Base-by-base conservation (phyloP, 2,888 invertebrate genomes). In the Corythucha ciliata region DNA sequence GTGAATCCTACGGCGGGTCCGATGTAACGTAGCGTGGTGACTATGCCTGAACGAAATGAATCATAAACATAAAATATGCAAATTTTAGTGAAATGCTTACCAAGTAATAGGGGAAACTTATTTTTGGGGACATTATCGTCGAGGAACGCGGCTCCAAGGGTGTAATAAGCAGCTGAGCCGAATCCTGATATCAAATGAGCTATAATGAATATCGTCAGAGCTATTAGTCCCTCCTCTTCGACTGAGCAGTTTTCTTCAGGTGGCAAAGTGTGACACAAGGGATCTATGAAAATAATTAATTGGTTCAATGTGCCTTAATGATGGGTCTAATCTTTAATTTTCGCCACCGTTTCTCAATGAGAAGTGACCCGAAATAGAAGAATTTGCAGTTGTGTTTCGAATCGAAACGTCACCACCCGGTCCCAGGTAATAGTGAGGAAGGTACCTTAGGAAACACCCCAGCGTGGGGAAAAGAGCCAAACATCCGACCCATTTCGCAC, bases 401-500 rank as follows among this genome's bases (percentile, higher is more conserved):
- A n/a, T n/a, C n/a, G n/a, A n/a, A n/a, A n/a, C n/a, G n/a, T n/a
- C n/a, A n/a, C n/a, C 33, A 5, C 79, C 79, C 0, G 77, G 72
- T 0, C 79, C 79, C 57, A 76, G 79, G 34, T 79, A 69, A 45
- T 76, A 68, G 62, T 80, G 79, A 0, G 79, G 79, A 54, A 76
- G 60, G 0, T 75, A 75, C 32, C 79, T 65, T 12, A 79, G 73
- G 56, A 75, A 74, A 59, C 79, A 79, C 33, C 78, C 77, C 4
- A 77, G 21, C 8, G 76, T 75, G 44, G 77, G 76, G 56, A 75
- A 69, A 7, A 74, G 68, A 37, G 78, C 76, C 12, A 80, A 80
- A 62, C 73, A 71, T 10, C 79, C 77, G 51, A 80, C 76, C 78
- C 79, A 80, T 48, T 74, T 67, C 1, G 82, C n/a, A n/a, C n/a